These are phyloP conservation scores for Zosterops hypoxanthus DNA, from an alignment of 2,113 vertebrate species.

Conservation along the genomic window DNA sequence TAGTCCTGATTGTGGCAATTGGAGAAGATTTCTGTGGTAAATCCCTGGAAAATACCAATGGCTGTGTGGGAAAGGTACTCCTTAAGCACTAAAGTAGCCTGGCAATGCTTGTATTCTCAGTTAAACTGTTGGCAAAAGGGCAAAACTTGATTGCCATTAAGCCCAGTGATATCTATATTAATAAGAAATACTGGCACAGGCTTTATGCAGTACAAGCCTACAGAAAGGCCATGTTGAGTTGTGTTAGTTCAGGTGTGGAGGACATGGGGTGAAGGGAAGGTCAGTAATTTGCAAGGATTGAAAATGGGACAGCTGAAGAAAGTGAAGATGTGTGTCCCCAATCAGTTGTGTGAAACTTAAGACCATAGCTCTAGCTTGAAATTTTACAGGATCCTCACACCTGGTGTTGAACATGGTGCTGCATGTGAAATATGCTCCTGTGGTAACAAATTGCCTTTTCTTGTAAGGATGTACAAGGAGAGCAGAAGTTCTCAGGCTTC, in stretches of 20 bases:
- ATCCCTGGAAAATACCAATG: neutral
- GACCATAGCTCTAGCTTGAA: neutral
- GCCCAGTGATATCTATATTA: neutral
- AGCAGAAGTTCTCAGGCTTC: neutral
- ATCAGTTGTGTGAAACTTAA: neutral
- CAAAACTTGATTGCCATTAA: neutral
- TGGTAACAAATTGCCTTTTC: neutral
- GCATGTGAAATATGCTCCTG: neutral
- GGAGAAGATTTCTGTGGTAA: neutral
- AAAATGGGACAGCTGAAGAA: neutral
- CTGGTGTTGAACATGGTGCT: neutral
- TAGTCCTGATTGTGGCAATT: neutral
- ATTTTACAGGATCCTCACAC: neutral
- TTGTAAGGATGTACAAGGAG: neutral
- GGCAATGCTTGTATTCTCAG: neutral
- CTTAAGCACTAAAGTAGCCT: neutral
- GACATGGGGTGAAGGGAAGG: neutral
- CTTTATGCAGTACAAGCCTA: neutral
- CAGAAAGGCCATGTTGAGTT: neutral
- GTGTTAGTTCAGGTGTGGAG: neutral
- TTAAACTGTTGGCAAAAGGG: neutral
- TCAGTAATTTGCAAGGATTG: neutral
- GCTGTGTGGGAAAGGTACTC: neutral
- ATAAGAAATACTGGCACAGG: neutral
- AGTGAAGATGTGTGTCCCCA: neutral